Percentiles rank a stretch among this genome's conserved stretches.
Conservation (phyloP, 2,888 invertebrate genomes). For the Malthinus seriepunctatus region DNA sequence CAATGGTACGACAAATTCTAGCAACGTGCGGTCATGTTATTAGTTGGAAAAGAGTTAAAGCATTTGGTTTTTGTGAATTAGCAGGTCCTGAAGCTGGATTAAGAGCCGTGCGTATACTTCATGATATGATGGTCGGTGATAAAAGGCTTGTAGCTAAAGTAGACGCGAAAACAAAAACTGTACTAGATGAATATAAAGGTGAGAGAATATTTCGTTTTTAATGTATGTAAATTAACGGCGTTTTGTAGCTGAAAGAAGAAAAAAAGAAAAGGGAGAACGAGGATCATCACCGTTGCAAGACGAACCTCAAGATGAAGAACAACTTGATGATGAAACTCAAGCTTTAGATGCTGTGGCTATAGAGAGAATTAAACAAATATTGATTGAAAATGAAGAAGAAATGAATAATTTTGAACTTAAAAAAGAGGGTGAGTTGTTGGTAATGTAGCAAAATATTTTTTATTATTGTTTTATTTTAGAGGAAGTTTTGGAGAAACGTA, state of each 20-base stretch:
- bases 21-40: constrained; percentile 92
- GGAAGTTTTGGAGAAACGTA: constrained; percentile 67
- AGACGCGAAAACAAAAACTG: constrained; percentile 94
- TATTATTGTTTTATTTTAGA: constrained; percentile 54
- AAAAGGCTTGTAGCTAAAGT: constrained; percentile 95
- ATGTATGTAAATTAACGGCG: background rate
- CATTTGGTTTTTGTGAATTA: constrained; percentile 98
- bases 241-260: constrained; percentile 59
- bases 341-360: constrained; percentile 75
- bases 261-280: constrained; percentile 57
- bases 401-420: constrained; percentile 70
- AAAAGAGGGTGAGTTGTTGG: constrained; percentile 59
- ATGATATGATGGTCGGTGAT: constrained; percentile 90
- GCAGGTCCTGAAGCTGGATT: constrained; percentile 94
- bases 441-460: background rate
- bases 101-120: constrained; percentile 88
- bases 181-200: constrained; percentile 93
- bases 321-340: constrained; percentile 77
- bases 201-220: constrained; percentile 24
- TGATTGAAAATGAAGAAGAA: constrained; percentile 81
- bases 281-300: constrained; percentile 65
- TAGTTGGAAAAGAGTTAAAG: constrained; percentile 97
- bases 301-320: constrained; percentile 62
- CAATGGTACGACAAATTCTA: constrained; percentile 90
- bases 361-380: constrained; percentile 76